Evolutionary conservation across 1,140 invertebrate species (phyloP).

Genomic region (Platorchestia sp.): DNA sequence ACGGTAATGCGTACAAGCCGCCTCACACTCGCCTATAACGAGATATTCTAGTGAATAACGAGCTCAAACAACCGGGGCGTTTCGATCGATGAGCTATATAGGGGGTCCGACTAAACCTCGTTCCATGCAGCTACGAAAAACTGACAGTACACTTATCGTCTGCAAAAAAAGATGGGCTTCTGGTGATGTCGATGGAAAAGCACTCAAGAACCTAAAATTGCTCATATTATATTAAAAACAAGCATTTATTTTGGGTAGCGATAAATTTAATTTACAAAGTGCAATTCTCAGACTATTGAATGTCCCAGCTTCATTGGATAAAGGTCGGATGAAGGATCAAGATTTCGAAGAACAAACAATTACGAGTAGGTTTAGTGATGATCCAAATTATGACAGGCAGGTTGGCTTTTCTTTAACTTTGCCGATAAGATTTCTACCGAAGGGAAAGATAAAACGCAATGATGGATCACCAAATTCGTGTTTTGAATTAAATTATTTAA

Average conservation of each 20-base stretch:
- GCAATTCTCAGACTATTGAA: not conserved
- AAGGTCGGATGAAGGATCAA: not conserved
- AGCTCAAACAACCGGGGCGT: not conserved
- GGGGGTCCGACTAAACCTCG: not conserved
- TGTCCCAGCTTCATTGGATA: not conserved
- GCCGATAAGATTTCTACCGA: not conserved
- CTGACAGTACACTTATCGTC: not conserved
- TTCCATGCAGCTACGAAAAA: not conserved
- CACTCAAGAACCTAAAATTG: not conserved
- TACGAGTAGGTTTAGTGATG: not conserved
- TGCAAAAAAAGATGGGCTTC: too few species aligned
- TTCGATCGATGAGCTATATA: not conserved
- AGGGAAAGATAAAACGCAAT: not conserved
- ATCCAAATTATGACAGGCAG: not conserved
- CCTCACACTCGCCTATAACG: not conserved
- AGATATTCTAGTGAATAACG: constrained; percentile 3
- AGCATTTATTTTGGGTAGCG: not conserved
- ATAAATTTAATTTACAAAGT: not conserved
- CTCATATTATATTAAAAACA: not conserved
- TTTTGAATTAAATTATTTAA: not conserved
- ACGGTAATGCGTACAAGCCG: not conserved
- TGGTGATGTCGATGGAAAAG: not conserved
- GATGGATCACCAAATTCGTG: not conserved
- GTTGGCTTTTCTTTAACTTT: not conserved
- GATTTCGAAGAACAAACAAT: not conserved